These are phyloP conservation scores for Dromas ardeola DNA, from an alignment of 2,113 vertebrate genomes.

Conservation along the genomic window DNA sequence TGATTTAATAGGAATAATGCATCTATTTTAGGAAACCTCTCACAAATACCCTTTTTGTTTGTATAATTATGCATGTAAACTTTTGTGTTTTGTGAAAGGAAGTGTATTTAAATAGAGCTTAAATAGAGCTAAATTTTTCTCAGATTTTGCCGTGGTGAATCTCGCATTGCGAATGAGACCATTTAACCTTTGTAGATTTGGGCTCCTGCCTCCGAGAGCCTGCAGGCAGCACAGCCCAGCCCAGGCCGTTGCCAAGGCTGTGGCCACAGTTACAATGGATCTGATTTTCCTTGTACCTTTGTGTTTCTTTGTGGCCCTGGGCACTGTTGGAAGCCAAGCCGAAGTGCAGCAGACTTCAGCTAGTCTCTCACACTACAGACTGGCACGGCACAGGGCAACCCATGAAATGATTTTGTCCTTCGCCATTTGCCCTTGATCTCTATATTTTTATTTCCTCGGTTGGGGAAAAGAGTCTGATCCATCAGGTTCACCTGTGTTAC, in stretches of 20 bases:
- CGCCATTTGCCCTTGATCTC: neutral
- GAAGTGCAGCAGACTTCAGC: neutral
- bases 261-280: neutral
- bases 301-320: neutral
- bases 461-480: neutral
- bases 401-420: neutral
- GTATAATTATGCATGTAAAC: neutral
- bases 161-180: neutral
- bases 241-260: neutral
- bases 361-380: neutral
- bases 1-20: conserved; percentile 45
- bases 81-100: neutral
- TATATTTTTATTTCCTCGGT: neutral
- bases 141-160: neutral
- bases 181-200: neutral
- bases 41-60: conserved; percentile 36
- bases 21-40: conserved; percentile 50
- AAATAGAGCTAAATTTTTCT: neutral
- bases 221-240: neutral
- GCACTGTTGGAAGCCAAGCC: neutral
- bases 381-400: neutral
- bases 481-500: neutral
- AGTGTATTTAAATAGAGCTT: neutral
- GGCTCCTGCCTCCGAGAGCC: neutral
- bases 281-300: neutral